Evolutionary conservation across 2,113 vertebrate genomes (phyloP).

Genomic region (Prolemur simus): DNA sequence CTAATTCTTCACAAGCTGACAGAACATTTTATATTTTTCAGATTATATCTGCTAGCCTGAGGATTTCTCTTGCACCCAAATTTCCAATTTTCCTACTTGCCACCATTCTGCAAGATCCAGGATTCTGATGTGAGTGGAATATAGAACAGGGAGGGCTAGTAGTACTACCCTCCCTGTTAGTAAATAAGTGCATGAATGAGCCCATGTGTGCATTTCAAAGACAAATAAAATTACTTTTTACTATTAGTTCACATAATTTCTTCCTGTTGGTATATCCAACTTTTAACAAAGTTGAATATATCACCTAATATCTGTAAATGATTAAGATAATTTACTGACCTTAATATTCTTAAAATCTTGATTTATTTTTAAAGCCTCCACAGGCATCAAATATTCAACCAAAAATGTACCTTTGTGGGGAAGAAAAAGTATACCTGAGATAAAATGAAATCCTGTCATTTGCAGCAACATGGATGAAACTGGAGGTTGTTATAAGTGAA

Average conservation of each 20-base stretch:
- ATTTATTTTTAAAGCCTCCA: not conserved
- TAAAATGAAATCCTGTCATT: not conserved
- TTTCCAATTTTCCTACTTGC: not conserved
- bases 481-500: not conserved
- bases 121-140: not conserved
- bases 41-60: not conserved
- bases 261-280: not conserved
- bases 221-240: not conserved
- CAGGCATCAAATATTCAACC: not conserved
- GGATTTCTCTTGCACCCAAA: not conserved
- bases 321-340: not conserved
- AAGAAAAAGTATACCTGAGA: not conserved
- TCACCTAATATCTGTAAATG: not conserved
- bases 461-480: not conserved
- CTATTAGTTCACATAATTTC: not conserved
- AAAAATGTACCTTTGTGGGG: not conserved
- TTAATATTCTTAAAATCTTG: not conserved
- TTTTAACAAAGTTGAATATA: not conserved
- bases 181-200: not conserved
- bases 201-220: not conserved
- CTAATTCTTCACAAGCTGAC: not conserved
- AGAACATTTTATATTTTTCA: not conserved
- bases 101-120: not conserved
- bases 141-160: rapidly evolving
- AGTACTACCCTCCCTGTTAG: not conserved